Percentiles rank a stretch among this genome's conserved stretches.
These are phyloP conservation scores for Menidia menidia DNA, from an alignment of 2,797 vertebrate genomes.

Conservation along the genomic window DNA sequence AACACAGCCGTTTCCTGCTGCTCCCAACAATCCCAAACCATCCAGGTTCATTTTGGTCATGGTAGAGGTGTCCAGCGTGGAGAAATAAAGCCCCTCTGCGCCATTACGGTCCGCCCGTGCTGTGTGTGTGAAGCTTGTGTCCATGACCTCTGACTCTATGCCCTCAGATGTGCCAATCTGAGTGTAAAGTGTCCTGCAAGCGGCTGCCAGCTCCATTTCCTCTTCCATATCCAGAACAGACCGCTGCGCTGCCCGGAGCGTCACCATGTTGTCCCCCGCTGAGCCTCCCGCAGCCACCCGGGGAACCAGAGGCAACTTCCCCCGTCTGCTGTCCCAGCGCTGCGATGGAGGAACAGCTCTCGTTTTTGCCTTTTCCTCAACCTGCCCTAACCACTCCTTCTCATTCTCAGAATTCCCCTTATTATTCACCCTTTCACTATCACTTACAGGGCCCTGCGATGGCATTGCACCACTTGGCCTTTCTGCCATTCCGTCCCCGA, in stretches of 20 bases:
- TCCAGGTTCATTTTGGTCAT: fast-evolving
- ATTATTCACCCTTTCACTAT: conserved; percentile 30
- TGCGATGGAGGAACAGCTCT: conserved; percentile 82
- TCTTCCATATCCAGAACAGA: conserved; percentile 30
- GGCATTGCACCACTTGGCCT: conserved; percentile 19
- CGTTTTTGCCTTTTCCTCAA: conserved; percentile 78
- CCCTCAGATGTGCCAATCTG: background rate
- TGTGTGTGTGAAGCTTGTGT: background rate
- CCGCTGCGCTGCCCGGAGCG: background rate
- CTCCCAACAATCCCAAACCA: background rate
- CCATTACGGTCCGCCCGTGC: background rate
- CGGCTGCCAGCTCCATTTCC: conserved; percentile 27
- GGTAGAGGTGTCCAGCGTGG: fast-evolving
- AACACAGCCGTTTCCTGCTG: background rate
- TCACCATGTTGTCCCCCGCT: background rate
- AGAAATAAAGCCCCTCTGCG: background rate
- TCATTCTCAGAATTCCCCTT: conserved; percentile 68
- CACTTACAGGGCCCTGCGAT: conserved; percentile 19
- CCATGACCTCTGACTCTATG: background rate
- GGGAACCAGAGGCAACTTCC: conserved; percentile 35
- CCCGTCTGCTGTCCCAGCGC: conserved; percentile 64
- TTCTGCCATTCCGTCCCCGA: conserved; percentile 10
- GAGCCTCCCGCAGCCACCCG: background rate
- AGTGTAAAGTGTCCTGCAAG: conserved; percentile 17
- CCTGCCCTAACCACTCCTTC: conserved; percentile 67